These are phyloP conservation scores for Neria commutata DNA, from an alignment of 2,888 invertebrate species.

Conservation along the genomic window DNA sequence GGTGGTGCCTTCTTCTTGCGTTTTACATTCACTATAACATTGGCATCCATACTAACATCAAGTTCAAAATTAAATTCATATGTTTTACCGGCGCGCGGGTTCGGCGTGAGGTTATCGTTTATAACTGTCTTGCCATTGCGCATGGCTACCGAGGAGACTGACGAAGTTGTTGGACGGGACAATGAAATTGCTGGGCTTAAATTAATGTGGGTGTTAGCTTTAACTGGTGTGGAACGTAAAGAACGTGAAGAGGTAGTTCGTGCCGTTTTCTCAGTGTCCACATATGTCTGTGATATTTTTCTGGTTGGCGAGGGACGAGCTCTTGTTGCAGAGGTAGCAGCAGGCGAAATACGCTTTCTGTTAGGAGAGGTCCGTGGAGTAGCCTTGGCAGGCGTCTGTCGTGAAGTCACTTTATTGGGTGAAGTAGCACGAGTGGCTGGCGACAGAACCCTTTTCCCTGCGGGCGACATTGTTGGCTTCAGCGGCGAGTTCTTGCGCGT, in stretches of 20 bases:
- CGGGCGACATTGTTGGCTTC: slow-evolving; percentile 19
- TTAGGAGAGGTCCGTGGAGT: slow-evolving; percentile 1
- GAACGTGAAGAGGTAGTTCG: slow-evolving; percentile 8
- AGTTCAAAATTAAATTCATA: slow-evolving; percentile 61
- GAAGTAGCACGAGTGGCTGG: slow-evolving; percentile 9
- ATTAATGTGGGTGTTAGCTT: slow-evolving; percentile 43
- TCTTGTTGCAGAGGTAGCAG: slow-evolving; percentile 2
- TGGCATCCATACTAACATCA: slow-evolving; percentile 62
- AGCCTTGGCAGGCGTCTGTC: neutral
- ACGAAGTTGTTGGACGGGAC: slow-evolving; percentile 29
- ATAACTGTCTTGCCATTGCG: slow-evolving; percentile 56
- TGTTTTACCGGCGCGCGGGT: slow-evolving; percentile 54
- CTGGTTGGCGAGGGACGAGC: neutral
- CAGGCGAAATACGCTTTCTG: slow-evolving; percentile 12
- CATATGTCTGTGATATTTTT: too few species aligned
- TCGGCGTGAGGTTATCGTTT: slow-evolving; percentile 57
- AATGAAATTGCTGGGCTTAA: slow-evolving; percentile 48
- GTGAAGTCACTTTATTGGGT: slow-evolving; percentile 11
- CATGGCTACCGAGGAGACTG: slow-evolving; percentile 31
- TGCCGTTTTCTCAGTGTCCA: neutral
- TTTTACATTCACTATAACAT: slow-evolving; percentile 60
- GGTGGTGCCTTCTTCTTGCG: slow-evolving; percentile 52
- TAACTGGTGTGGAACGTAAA: slow-evolving; percentile 35
- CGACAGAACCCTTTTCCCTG: too few species aligned
- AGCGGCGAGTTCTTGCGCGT: slow-evolving; percentile 18